A percentile compares a stretch with the other conserved stretches of the same genome.
Conservation (phyloP, 2,113 vertebrate species). For the Micronycteris hirsuta region DNA sequence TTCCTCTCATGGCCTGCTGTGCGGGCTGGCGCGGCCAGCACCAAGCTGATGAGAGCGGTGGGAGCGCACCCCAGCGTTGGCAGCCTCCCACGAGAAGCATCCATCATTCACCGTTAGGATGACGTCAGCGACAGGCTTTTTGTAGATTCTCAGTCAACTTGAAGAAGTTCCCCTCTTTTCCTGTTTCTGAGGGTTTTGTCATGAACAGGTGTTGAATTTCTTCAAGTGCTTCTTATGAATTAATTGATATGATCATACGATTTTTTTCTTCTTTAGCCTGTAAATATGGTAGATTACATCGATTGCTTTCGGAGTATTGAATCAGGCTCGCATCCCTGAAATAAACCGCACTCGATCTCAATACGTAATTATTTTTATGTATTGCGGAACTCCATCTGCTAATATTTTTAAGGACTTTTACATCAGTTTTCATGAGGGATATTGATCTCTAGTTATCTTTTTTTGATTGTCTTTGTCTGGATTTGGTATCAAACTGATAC, state of each 20-base stretch:
- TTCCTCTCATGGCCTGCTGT: background rate
- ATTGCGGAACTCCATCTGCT: background rate
- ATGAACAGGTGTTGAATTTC: background rate
- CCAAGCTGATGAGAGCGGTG: accelerated
- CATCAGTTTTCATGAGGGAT: background rate
- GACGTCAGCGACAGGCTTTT: background rate
- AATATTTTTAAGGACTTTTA: background rate
- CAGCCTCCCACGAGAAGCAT: background rate
- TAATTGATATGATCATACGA: background rate
- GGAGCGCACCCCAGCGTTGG: too few relatives aligned
- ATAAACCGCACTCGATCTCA: background rate
- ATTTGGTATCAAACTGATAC: background rate
- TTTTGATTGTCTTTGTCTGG: background rate
- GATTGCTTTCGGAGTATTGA: background rate
- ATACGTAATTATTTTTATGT: background rate
- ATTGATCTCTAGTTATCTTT: background rate
- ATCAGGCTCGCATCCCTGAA: background rate
- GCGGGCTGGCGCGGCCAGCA: too few relatives aligned
- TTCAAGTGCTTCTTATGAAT: background rate
- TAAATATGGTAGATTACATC: background rate
- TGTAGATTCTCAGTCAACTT: background rate
- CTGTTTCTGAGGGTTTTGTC: background rate
- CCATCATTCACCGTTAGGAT: background rate
- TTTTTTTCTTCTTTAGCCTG: background rate
- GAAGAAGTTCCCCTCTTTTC: background rate